A percentile compares a stretch with the other conserved stretches of the same genome.
These are phyloP conservation scores for Acanthosoma haemorrhoidale DNA, from an alignment of 2,888 invertebrate genomes.

Conservation along the genomic window DNA sequence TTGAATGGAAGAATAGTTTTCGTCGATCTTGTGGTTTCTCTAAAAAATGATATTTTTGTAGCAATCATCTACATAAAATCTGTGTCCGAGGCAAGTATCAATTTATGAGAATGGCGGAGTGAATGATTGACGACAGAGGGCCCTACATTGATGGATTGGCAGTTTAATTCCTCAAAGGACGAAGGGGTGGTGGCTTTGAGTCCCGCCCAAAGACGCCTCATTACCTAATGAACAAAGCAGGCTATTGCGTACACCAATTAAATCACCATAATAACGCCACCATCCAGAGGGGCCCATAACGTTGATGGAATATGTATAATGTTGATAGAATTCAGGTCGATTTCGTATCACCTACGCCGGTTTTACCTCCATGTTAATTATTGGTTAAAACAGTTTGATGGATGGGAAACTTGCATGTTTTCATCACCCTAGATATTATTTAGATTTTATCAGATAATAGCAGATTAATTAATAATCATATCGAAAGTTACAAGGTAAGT, in stretches of 20 bases:
- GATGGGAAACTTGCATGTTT: too few species aligned
- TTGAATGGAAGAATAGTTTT: too few species aligned
- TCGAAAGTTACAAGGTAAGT: too few species aligned
- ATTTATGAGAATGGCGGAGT: not conserved
- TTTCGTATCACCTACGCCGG: not conserved
- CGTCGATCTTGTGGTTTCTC: too few species aligned
- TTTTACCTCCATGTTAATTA: too few species aligned
- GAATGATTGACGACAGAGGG: not conserved
- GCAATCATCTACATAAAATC: too few species aligned
- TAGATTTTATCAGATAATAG: too few species aligned
- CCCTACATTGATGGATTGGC: not conserved
- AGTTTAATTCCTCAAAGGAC: not conserved
- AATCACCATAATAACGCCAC: not conserved
- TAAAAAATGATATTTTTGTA: too few species aligned
- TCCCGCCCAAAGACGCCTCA: not conserved
- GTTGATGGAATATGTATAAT: not conserved
- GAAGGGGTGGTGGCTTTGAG: not conserved
- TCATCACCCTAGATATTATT: too few species aligned
- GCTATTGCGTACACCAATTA: not conserved
- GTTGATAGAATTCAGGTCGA: not conserved
- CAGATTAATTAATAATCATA: too few species aligned
- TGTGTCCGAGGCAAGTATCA: too few species aligned
- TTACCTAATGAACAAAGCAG: conserved; percentile 8
- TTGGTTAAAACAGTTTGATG: too few species aligned
- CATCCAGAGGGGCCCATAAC: not conserved